Percentiles rank a stretch among this genome's conserved stretches.
Evolutionary conservation across 1,140 invertebrate genomes (phyloP).

Genomic region (Spodoptera frugiperda): DNA sequence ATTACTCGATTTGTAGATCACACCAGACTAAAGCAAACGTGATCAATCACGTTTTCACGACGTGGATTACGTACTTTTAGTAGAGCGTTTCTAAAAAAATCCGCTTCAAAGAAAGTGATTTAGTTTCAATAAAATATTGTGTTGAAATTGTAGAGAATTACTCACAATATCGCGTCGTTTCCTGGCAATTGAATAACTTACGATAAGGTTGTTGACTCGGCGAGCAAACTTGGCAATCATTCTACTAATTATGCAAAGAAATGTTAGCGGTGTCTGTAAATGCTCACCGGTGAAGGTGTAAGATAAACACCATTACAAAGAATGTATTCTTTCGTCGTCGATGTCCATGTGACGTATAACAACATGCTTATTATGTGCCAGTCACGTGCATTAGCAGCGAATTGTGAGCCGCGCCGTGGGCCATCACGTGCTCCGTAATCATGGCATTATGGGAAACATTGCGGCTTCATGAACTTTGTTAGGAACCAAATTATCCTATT

Average conservation of each 20-base stretch:
- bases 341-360: constrained; percentile 16
- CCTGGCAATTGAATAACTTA: no score
- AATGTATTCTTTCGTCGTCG: constrained; percentile 16
- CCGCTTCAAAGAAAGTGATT: no score
- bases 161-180: no score
- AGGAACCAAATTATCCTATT: not conserved
- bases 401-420: constrained; percentile 14
- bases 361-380: not conserved
- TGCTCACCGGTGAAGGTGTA: not conserved
- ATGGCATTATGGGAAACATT: constrained; percentile 1
- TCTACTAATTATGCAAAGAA: no score
- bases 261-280: no score
- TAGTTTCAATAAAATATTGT: no score
- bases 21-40: constrained; percentile 6
- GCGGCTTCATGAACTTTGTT: not conserved
- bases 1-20: constrained; percentile 18
- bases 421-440: constrained; percentile 19
- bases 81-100: not conserved
- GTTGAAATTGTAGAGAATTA: no score
- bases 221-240: no score
- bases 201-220: no score
- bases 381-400: constrained; percentile 17
- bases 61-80: not conserved
- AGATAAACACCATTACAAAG: constrained; percentile 3
- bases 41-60: constrained; percentile 15